Base-by-base conservation (phyloP, 2,888 invertebrate species). In the Phengaris alcon region DNA sequence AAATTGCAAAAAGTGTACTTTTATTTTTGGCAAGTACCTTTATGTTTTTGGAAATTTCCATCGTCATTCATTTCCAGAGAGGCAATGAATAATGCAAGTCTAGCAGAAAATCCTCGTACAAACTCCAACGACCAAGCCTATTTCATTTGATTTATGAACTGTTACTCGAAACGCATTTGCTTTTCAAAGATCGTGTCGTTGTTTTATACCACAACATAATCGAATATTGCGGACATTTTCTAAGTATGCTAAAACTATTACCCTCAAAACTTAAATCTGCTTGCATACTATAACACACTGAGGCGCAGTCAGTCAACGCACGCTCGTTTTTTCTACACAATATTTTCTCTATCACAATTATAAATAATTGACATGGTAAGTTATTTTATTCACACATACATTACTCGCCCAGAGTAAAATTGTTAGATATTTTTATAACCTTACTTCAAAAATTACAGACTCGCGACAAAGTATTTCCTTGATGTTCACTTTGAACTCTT, bases 91-190 rank as follows among this genome's bases (percentile, higher is more conserved):
- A 64, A 64, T 12, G 64, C 64, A 44, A 64, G n/a, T 69, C 46
- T 48, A n/a, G n/a, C 48, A 48, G 69, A 69, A 69, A 69, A 69
- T 69, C 48, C 12, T 35, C 35, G 64, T 44, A 35, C 64, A 12
- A 64, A 22, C 64, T 64, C 59, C 59, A 64, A 64, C 6, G 64
- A 44, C 12, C 64, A 12, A 64, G 12, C 64, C 35, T 44, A 64
- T 48, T 48, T 48, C 48, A 48, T 48, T 48, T 69, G 69, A 69
- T 69, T 69, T 69, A 69, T 48, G 69, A 69, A 69, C 69, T 69
- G 46, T 68, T 46, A 68, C 68, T 13, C 46, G n/a, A 13, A 68
- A 46, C 44, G 9, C n/a, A 48, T 15, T 46, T 15, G 48, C 69
- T 15, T 69, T 69, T 3, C 69, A 48, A n/a, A 48, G 46, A n/a